Conservation (phyloP, 2,113 vertebrate genomes). For the Solea solea region DNA sequence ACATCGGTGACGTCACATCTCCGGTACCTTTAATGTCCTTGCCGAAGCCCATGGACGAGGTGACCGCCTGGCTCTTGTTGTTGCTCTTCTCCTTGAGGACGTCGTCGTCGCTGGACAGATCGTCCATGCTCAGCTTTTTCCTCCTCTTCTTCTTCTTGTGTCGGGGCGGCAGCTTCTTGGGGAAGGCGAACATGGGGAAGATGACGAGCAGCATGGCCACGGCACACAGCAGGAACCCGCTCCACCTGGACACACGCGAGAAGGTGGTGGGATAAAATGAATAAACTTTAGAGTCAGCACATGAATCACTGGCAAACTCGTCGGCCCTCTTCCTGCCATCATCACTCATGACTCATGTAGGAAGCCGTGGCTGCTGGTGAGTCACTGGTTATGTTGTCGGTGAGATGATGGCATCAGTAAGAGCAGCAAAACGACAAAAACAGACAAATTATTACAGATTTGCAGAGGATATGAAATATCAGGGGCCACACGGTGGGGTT, state of each 20-base stretch:
- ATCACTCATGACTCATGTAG: conserved; percentile 34
- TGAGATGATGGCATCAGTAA: conserved; percentile 21
- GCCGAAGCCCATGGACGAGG: conserved; percentile 94
- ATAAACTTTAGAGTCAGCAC: neutral
- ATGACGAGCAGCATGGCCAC: conserved; percentile 97
- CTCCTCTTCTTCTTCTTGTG: conserved; percentile 94
- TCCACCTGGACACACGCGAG: conserved; percentile 87
- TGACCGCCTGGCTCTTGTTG: conserved; percentile 82
- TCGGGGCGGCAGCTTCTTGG: conserved; percentile 96
- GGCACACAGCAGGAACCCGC: conserved; percentile 96
- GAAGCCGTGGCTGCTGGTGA: conserved; percentile 29
- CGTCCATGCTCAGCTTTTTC: conserved; percentile 86
- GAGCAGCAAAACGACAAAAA: conserved; percentile 12
- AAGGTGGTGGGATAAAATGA: neutral
- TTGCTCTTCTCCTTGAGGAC: conserved; percentile 92
- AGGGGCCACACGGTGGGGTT: too few relatives aligned
- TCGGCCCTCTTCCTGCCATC: conserved; percentile 22
- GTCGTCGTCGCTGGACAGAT: conserved; percentile 89
- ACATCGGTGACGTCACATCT: neutral
- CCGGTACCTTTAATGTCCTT: conserved; percentile 90
- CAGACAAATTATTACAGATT: too few relatives aligned
- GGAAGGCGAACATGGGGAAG: conserved; percentile 99
- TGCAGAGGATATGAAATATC: too few relatives aligned
- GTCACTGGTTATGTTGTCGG: conserved; percentile 29
- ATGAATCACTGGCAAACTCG: neutral